Evolutionary conservation across 2,797 vertebrate genomes (phyloP), one percentile per base, ranked within the genome.

Genomic region (Xenops minutus): DNA sequence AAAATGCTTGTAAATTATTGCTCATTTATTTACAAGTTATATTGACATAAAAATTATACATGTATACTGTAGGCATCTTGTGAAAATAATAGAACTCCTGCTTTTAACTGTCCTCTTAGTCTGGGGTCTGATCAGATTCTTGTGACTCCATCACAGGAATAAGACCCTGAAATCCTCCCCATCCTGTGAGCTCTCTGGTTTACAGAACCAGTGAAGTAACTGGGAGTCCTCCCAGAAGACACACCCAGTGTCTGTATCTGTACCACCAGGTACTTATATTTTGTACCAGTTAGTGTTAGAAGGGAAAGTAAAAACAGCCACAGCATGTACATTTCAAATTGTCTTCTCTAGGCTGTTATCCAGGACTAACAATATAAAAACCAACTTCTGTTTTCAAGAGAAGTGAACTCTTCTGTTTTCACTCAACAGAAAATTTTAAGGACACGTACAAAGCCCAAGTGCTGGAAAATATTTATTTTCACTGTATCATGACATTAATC

Each of bases 401-500:
- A 56, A 54, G 52, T 54, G 52, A 54, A 39, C 74, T 64, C 59
- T 64, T 85, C 26, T n/a, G 21, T 49, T 88, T 74, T 29, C 56
- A 22, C 64, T 29, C 69, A 52, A 36, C 13, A 69, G 23, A 75
- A 43, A 12, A n/a, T 58, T 89, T 87, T 46, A 92, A 89, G 83
- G 69, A 86, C 74, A 58, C 20, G 93, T 23, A 78, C 9, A 74
- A 48, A 69, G 62, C 84, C 88, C 80, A 92, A 96, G 54, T 37
- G 54, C 74, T 72, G 72, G 48, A 88, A 76, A 67, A 88, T 52
- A 89, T 97, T 93, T 93, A 95, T 88, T 96, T 95, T 94, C 63
- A 55, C 46, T 36, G 34, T 41, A 74, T 51, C 44, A 18, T 46
- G 52, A 23, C 37, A 81, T 34, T 62, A 66, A 69, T 83, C 64